Percentiles rank a stretch among this genome's conserved stretches.
Conservation (phyloP, 2,888 invertebrate species). For the Sminthurides aquaticus region DNA sequence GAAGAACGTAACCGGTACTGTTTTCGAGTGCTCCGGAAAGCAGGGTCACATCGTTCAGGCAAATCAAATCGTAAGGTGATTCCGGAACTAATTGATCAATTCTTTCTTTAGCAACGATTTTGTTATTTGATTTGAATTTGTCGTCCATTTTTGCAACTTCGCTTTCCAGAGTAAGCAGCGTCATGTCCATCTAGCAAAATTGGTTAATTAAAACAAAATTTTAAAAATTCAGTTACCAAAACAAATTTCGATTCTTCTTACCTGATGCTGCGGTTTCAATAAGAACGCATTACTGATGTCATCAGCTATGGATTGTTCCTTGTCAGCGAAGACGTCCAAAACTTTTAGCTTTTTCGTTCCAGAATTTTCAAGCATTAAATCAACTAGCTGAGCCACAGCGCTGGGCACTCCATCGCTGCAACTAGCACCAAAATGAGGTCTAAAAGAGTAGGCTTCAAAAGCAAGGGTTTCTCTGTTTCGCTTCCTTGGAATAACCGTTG, state of each 20-base stretch:
- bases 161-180: background rate
- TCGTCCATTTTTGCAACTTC: slow-evolving; percentile 6
- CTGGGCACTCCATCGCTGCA: background rate
- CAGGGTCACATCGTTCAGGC: background rate
- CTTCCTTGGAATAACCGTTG: slow-evolving; percentile 64
- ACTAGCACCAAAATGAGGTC: slow-evolving; percentile 4
- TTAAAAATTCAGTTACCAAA: background rate
- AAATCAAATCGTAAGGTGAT: background rate
- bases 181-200: background rate
- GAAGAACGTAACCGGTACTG: background rate
- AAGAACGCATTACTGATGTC: background rate
- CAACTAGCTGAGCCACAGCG: slow-evolving; percentile 3
- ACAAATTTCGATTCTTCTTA: background rate
- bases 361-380: slow-evolving; percentile 48
- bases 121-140: background rate
- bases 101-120: background rate
- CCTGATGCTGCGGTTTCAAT: slow-evolving; percentile 4
- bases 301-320: background rate
- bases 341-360: slow-evolving; percentile 44
- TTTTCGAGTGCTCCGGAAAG: background rate
- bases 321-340: background rate
- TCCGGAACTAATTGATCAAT: background rate
- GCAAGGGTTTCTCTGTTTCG: slow-evolving; percentile 65
- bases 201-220: background rate
- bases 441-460: slow-evolving; percentile 54